phyloP scores from a whole-genome alignment of 2,113 vertebrate species.

The Sorex araneus region DNA sequence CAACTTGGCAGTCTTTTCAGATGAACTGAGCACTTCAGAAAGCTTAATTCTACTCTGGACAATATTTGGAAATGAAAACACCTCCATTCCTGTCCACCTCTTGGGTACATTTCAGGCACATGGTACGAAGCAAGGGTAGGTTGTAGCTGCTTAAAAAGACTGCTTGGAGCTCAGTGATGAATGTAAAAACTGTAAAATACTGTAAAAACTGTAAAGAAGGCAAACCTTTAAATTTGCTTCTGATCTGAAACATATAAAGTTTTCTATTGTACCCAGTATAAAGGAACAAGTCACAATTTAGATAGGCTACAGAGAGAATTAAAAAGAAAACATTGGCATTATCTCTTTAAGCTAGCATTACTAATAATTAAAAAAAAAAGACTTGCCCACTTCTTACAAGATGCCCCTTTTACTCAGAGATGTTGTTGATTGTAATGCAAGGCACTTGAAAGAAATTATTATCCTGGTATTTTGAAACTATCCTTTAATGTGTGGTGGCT shows the following conservation, averaged over 20 bases:
- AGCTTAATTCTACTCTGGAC: neutral
- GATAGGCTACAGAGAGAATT: neutral
- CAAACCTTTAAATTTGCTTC: neutral
- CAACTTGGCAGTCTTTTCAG: neutral
- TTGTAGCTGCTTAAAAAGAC: neutral
- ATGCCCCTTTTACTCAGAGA: slow-evolving; percentile 16
- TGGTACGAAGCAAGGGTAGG: neutral
- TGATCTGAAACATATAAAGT: neutral
- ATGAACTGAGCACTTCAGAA: too few relatives aligned
- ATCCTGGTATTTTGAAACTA: slow-evolving; percentile 38
- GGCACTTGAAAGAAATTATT: slow-evolving; percentile 47
- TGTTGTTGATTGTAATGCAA: neutral
- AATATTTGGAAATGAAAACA: slow-evolving; percentile 25
- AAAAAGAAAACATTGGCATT: neutral
- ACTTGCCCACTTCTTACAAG: slow-evolving; percentile 10
- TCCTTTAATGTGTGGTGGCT: slow-evolving; percentile 7
- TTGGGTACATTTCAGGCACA: neutral
- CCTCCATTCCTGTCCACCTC: neutral
- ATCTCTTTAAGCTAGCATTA: slow-evolving; percentile 41
- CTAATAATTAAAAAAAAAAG: neutral
- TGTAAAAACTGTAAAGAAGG: neutral
- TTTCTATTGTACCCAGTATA: neutral
- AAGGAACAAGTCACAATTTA: slow-evolving; percentile 6
- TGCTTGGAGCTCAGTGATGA: neutral
- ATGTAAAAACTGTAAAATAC: neutral